Evolutionary conservation across 2,888 invertebrate genomes (phyloP).

Genomic region (Eudemis profundana): DNA sequence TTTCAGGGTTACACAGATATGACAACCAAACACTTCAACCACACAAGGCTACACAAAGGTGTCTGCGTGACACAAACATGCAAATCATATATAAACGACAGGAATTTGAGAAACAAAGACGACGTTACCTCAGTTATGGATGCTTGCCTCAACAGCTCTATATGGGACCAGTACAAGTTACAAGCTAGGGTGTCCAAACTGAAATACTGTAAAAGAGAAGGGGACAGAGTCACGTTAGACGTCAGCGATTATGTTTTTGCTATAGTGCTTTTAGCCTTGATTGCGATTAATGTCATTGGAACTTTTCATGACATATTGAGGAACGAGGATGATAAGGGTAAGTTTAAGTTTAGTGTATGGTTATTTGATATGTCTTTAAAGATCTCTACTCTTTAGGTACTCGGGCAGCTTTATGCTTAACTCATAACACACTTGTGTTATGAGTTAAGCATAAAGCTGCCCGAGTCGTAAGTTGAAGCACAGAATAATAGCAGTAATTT

Average conservation of each 20-base stretch:
- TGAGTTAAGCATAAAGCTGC: no score
- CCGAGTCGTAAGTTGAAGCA: no score
- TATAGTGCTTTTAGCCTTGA: neutral
- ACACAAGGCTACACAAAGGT: slow-evolving; percentile 36
- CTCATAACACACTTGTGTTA: no score
- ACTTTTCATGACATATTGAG: slow-evolving; percentile 16
- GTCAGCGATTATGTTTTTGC: slow-evolving; percentile 12
- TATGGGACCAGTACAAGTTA: slow-evolving; percentile 38
- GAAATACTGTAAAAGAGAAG: slow-evolving; percentile 6
- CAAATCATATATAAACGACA: slow-evolving; percentile 12
- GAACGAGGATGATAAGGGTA: neutral
- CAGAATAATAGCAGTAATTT: no score
- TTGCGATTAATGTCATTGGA: slow-evolving; percentile 15
- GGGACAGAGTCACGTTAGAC: neutral
- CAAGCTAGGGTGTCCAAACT: slow-evolving; percentile 11
- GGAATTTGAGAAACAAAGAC: neutral
- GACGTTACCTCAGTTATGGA: slow-evolving; percentile 23
- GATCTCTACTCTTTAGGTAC: no score
- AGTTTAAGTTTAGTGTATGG: neutral
- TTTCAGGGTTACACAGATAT: slow-evolving; percentile 40
- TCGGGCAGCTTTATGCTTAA: no score
- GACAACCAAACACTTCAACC: slow-evolving; percentile 37
- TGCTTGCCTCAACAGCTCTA: slow-evolving; percentile 41
- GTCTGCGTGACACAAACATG: slow-evolving; percentile 33
- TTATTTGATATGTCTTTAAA: no score